Base-by-base conservation (phyloP, 1,140 invertebrate genomes). In the Campoletis sonorensis region DNA sequence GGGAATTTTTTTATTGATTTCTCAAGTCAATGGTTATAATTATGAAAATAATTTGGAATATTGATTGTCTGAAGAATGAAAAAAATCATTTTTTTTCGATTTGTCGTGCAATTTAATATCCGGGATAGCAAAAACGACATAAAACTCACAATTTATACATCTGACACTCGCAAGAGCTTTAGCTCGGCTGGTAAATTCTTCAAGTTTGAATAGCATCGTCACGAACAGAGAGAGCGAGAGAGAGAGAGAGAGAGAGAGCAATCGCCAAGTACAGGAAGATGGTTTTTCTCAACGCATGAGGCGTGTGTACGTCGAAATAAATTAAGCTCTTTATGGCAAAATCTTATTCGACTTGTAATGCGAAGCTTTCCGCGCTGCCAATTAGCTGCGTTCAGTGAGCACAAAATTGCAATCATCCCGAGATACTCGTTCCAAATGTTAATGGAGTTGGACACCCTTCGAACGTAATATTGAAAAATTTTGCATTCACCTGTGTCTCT, bases 341-440 rank as follows among this genome's bases (percentile, higher is more conserved):
- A 77, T 61, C 54, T 77, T 61, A 77, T 77, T 77, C 54, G 75
- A 18, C 75, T 77, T 54, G 26, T 77, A 77, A 77, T 54, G 27
- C 27, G 51, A 10, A 37, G 54, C 72, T 58, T 75, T 75, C 75
- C 8, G 54, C 26, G 54, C 40, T 13, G 54, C 26, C 54, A 67
- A 67, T 67, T 61, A n/a, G 18, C 40, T 1, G 75, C 30, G 72
- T 21, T 5, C 75, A 64, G 75, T 54, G 51, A 77, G 21, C 75
- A 21, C 54, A 40, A 27, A 27, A 37, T 30, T 15, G 75, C 72
- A 75, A 75, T 75, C 49, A 49, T 30, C 27, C 75, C 54, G 30
- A 64, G 54, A 64, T 77, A 64, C 54, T 49, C 75, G n/a, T 77
- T 77, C 10, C 51, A 77, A 77, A 77, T 77, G 27, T 40, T 77